Percentiles rank a stretch among this genome's conserved stretches.
phyloP scores from a whole-genome alignment of 2,797 vertebrate species.

The Alcedo quadribrachys region DNA sequence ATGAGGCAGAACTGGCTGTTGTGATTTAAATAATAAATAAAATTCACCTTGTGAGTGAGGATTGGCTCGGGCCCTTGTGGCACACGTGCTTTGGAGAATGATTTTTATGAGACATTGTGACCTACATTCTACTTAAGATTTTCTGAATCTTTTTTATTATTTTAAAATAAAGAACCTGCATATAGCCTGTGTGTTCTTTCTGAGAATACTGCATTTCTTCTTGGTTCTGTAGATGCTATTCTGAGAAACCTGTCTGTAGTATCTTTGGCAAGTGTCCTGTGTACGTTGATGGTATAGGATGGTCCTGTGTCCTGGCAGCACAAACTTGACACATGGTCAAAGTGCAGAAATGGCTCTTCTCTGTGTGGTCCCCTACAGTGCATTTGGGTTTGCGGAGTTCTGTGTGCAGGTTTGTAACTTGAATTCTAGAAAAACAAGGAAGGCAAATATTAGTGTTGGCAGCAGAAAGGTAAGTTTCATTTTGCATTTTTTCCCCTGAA shows the following conservation, averaged over 20 bases:
- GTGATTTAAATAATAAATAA: background rate
- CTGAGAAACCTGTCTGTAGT: background rate
- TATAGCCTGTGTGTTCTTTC: background rate
- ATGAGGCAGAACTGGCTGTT: background rate
- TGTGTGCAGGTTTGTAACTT: background rate
- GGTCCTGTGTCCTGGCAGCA: background rate
- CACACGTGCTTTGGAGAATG: background rate
- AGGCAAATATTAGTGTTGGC: background rate
- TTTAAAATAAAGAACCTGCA: conserved; percentile 7
- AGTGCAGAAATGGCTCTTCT: background rate
- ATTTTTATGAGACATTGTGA: background rate
- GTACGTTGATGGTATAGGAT: background rate
- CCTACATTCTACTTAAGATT: background rate
- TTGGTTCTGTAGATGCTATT: background rate
- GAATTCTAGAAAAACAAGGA: background rate
- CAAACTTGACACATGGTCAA: background rate
- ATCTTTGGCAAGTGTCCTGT: background rate
- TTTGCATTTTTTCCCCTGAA: background rate
- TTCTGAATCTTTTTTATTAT: background rate
- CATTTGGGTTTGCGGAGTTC: background rate
- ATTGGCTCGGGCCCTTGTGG: background rate
- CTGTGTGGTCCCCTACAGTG: accelerated
- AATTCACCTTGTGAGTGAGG: background rate
- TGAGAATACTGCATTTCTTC: background rate
- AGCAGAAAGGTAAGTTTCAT: background rate